Percentiles rank a stretch among this genome's conserved stretches.
These are phyloP conservation scores for Ranitomeya variabilis DNA, from an alignment of 2,113 vertebrate genomes.

Conservation along the genomic window DNA sequence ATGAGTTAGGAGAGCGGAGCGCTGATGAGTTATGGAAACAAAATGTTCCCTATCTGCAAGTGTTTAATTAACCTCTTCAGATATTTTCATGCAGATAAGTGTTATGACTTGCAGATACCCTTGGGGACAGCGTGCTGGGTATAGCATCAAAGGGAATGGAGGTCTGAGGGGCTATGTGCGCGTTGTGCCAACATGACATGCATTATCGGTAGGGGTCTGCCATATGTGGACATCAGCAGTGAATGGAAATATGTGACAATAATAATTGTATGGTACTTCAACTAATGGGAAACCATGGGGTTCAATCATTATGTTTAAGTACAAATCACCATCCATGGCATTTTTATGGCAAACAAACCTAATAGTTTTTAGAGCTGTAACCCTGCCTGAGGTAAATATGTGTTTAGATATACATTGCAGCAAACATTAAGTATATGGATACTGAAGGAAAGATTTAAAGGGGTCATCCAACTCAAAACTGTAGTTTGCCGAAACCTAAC, in stretches of 20 bases:
- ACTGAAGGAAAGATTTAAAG: neutral
- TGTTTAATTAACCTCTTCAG: constrained; percentile 33
- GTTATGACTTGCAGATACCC: constrained; percentile 11
- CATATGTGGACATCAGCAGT: neutral
- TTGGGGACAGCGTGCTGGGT: neutral
- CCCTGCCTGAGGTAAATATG: neutral
- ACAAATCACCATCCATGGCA: neutral
- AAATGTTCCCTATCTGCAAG: constrained; percentile 2
- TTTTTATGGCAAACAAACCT: neutral
- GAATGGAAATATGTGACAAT: neutral
- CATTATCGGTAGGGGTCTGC: neutral
- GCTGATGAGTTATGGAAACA: neutral
- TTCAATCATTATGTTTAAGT: neutral
- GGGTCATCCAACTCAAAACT: too few species aligned
- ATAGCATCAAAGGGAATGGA: neutral
- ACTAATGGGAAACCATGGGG: neutral
- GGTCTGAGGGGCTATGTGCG: neutral
- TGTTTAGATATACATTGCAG: neutral
- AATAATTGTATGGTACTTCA: neutral
- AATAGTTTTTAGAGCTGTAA: neutral
- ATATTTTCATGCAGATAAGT: constrained; percentile 6
- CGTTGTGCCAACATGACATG: neutral
- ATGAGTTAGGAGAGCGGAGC: neutral
- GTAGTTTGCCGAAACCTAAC: too few species aligned
- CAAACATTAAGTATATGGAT: neutral